Conservation (phyloP, 2,113 vertebrate species). For the Lamprologus tigripictilis region DNA sequence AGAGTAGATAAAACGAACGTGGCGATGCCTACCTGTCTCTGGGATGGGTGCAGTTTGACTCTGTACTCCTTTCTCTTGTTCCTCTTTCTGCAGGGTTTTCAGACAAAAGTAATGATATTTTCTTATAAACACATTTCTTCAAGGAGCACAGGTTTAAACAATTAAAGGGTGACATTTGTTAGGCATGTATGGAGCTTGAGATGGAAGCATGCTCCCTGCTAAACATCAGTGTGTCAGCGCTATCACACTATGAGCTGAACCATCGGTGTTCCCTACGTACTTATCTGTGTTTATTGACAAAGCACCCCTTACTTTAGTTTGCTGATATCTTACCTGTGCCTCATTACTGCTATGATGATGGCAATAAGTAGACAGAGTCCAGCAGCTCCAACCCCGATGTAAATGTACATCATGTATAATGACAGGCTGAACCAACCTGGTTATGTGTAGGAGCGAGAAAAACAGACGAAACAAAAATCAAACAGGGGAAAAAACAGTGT, state of each 20-base stretch:
- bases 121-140: background rate
- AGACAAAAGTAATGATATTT: background rate
- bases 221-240: background rate
- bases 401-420: slow-evolving; percentile 56
- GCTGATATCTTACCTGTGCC: slow-evolving; percentile 44
- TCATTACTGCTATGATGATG: slow-evolving; percentile 34
- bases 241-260: background rate
- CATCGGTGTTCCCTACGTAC: background rate
- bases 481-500: background rate
- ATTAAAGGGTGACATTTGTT: background rate
- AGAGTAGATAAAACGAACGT: slow-evolving; percentile 29
- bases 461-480: background rate
- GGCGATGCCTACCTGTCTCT: slow-evolving; percentile 63
- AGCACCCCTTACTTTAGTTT: background rate
- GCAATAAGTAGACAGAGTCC: slow-evolving; percentile 40
- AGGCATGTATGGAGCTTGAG: background rate
- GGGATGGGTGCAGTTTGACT: slow-evolving; percentile 58
- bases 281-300: background rate
- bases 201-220: background rate
- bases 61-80: slow-evolving; percentile 55
- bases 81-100: slow-evolving; percentile 47
- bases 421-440: slow-evolving; percentile 45
- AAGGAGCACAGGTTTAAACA: background rate
- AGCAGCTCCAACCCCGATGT: slow-evolving; percentile 49
- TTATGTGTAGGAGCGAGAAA: background rate